Evolutionary conservation across 2,888 invertebrate genomes (phyloP).

Genomic region (Metacarcinus magister): DNA sequence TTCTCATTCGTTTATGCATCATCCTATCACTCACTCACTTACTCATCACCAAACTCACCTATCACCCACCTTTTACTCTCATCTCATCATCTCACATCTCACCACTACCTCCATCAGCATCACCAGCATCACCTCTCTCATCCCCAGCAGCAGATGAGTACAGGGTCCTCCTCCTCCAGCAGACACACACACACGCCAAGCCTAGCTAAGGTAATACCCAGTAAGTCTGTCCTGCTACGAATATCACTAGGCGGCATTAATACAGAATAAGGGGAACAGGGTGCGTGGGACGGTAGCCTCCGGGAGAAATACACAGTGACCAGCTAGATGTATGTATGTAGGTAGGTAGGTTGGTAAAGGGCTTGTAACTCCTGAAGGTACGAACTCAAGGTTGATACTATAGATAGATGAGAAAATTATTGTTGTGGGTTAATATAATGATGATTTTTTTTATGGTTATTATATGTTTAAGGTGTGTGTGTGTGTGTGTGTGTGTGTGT

Average conservation of each 20-base stretch:
- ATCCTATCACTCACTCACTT: neutral
- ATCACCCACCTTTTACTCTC: neutral
- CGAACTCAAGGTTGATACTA: neutral
- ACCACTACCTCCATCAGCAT: neutral
- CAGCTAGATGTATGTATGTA: neutral
- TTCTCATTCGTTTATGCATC: no score
- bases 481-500: no score
- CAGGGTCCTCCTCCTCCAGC: neutral
- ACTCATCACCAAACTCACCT: neutral
- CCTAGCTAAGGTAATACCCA: conserved; percentile 11
- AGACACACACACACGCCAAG: neutral
- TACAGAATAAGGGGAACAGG: conserved; percentile 56
- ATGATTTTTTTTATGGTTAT: no score
- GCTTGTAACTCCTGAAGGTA: neutral
- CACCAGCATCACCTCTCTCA: neutral
- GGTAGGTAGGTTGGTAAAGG: no score
- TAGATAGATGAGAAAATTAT: neutral
- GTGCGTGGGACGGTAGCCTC: neutral
- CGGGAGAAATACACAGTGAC: conserved; percentile 4
- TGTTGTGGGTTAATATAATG: no score
- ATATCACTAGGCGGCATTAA: conserved; percentile 47
- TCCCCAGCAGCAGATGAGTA: neutral
- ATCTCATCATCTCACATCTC: neutral
- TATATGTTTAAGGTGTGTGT: no score
- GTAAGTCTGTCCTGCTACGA: neutral